A percentile compares a stretch with the other conserved stretches of the same genome.
Evolutionary conservation across 2,797 vertebrate genomes (phyloP).

Genomic region (Propithecus perrieri): DNA sequence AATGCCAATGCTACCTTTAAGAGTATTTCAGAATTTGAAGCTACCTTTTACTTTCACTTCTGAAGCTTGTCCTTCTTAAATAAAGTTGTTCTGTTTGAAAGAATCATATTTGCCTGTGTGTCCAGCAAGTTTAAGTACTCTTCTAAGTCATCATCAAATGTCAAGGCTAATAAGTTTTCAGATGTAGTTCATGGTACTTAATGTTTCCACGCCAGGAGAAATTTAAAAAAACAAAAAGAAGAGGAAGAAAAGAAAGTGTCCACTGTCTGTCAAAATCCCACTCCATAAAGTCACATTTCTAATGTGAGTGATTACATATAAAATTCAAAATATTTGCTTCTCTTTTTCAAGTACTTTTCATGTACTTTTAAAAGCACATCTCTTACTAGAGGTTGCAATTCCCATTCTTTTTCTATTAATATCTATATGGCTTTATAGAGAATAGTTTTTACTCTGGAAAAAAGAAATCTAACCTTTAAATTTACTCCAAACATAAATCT

Average conservation of each 20-base stretch:
- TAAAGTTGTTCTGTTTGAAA: conserved; percentile 36
- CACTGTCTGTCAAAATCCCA: not conserved
- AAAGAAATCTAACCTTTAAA: not conserved
- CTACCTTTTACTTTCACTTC: conserved; percentile 5
- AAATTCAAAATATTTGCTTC: conserved; percentile 30
- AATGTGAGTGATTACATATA: not conserved
- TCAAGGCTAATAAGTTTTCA: conserved; percentile 19
- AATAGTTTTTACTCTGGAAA: not conserved
- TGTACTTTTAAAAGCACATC: not conserved
- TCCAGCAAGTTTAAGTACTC: conserved; percentile 27
- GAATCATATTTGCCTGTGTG: not conserved
- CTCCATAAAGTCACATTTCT: not conserved
- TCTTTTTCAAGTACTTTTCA: not conserved
- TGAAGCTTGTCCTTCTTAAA: not conserved
- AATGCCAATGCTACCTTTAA: not conserved
- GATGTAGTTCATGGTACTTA: not conserved
- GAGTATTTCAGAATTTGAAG: not conserved
- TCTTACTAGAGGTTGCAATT: not conserved
- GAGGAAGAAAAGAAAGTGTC: not conserved
- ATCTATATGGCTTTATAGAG: not conserved
- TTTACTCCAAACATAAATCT: not conserved
- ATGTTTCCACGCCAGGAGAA: not conserved
- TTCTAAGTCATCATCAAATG: not conserved
- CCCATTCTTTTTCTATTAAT: not conserved
- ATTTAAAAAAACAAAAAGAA: not conserved